A percentile compares a stretch with the other conserved stretches of the same genome.
Evolutionary conservation across 2,888 invertebrate species (phyloP).

Genomic region (Zaprionus obscuricornis): DNA sequence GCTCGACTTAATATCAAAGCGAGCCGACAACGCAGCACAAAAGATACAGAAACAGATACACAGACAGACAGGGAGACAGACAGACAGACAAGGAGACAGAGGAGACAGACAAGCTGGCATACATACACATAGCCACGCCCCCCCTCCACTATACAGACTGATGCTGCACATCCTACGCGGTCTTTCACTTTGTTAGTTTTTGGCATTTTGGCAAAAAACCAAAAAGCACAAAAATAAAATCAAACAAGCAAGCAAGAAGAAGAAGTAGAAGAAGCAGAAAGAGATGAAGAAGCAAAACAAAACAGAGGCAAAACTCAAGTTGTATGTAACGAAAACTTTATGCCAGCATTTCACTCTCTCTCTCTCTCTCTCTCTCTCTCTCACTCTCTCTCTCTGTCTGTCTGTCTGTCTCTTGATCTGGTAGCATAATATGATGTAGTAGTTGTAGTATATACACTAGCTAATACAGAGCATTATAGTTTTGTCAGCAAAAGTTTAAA

Average conservation of each 20-base stretch:
- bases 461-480: too few species aligned
- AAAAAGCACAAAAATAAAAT: conserved; percentile 36
- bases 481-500: too few species aligned
- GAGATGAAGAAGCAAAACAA: conserved; percentile 29
- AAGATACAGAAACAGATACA: conserved; percentile 40
- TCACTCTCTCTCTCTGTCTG: too few species aligned
- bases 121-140: conserved; percentile 28
- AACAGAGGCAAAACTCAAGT: conserved; percentile 54
- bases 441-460: too few species aligned
- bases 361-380: too few species aligned
- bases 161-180: conserved; percentile 56
- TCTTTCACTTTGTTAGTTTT: conserved; percentile 67
- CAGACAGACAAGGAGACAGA: conserved; percentile 6
- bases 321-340: conserved; percentile 62
- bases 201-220: conserved; percentile 69
- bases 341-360: conserved; percentile 23
- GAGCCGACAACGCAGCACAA: conserved; percentile 61
- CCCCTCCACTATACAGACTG: too few species aligned
- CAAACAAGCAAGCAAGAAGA: conserved; percentile 1
- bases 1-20: conserved; percentile 74
- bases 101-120: conserved; percentile 5
- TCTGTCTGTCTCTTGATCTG: too few species aligned
- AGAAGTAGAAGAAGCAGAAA: not conserved
- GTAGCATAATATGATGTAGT: too few species aligned
- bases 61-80: conserved; percentile 27